Evolutionary conservation across 2,797 vertebrate genomes (phyloP).

Genomic region (Bothrops alternatus): DNA sequence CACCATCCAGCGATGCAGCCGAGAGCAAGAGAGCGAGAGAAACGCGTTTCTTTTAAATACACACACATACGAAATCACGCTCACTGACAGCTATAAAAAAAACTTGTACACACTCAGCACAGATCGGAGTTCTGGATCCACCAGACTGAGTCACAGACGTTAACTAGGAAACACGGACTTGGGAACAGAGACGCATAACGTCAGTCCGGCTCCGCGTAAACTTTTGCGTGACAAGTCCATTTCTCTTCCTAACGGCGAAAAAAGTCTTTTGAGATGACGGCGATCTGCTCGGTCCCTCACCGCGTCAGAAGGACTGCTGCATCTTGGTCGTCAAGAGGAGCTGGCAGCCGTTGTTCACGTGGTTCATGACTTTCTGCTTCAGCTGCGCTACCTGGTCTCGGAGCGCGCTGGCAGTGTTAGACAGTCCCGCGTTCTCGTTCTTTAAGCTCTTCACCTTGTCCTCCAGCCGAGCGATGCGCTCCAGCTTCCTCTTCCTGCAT

Average conservation of each 20-base stretch:
- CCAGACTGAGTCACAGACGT: constrained; percentile 26
- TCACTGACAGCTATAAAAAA: not conserved
- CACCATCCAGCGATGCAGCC: constrained; percentile 35
- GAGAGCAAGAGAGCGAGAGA: not conserved
- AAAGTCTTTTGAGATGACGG: not conserved
- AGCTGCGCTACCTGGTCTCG: constrained; percentile 90
- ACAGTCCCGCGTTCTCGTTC: constrained; percentile 86
- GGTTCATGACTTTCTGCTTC: constrained; percentile 89
- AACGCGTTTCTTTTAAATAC: constrained; percentile 24
- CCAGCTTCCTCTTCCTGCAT: constrained; percentile 89
- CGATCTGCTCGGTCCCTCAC: not conserved
- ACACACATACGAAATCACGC: constrained; percentile 1
- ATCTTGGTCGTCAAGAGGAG: constrained; percentile 87
- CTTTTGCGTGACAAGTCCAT: constrained; percentile 10
- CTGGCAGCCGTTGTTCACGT: constrained; percentile 90
- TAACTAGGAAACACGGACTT: constrained; percentile 15
- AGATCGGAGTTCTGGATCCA: constrained; percentile 35
- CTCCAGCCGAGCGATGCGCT: constrained; percentile 90
- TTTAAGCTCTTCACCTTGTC: constrained; percentile 89
- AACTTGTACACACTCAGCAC: constrained; percentile 9
- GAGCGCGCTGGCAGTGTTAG: constrained; percentile 84
- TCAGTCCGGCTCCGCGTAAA: constrained; percentile 19
- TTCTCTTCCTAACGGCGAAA: not conserved
- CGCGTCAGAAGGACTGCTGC: constrained; percentile 72
- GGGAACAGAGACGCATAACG: not conserved